These are phyloP conservation scores for Podarcis cretensis DNA, from an alignment of 2,113 vertebrate genomes.

Conservation along the genomic window DNA sequence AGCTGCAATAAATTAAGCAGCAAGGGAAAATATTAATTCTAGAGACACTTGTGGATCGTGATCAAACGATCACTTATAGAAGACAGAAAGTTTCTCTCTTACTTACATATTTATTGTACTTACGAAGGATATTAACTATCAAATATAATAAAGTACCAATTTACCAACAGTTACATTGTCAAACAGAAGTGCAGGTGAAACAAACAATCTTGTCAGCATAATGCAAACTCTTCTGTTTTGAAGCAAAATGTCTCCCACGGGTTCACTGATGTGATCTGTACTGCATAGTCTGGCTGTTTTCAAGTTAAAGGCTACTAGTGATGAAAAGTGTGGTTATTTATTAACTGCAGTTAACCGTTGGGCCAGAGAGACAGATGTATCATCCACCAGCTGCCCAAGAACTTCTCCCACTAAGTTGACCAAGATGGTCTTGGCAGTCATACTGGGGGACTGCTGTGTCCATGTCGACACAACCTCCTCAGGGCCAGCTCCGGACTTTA, in stretches of 20 bases:
- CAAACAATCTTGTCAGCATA: not conserved
- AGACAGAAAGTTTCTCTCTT: not conserved
- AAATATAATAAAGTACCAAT: no score
- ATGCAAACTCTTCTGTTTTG: not conserved
- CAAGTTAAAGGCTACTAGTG: not conserved
- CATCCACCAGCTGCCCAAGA: no score
- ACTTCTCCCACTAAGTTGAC: no score
- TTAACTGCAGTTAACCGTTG: not conserved
- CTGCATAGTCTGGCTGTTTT: not conserved
- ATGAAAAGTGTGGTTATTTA: not conserved
- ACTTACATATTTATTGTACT: no score
- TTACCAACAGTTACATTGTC: not conserved
- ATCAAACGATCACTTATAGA: constrained; percentile 8
- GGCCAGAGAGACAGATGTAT: no score
- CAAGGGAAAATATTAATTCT: constrained; percentile 46
- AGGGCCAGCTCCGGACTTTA: no score
- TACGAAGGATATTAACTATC: no score
- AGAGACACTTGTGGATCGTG: constrained; percentile 19
- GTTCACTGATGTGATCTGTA: not conserved
- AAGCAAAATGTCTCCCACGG: no score
- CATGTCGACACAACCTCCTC: no score
- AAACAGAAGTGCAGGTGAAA: not conserved
- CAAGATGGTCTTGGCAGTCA: no score
- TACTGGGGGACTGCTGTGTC: no score
- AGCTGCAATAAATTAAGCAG: constrained; percentile 50